Conservation (phyloP, 2,888 invertebrate species). For the Erebia aethiops region DNA sequence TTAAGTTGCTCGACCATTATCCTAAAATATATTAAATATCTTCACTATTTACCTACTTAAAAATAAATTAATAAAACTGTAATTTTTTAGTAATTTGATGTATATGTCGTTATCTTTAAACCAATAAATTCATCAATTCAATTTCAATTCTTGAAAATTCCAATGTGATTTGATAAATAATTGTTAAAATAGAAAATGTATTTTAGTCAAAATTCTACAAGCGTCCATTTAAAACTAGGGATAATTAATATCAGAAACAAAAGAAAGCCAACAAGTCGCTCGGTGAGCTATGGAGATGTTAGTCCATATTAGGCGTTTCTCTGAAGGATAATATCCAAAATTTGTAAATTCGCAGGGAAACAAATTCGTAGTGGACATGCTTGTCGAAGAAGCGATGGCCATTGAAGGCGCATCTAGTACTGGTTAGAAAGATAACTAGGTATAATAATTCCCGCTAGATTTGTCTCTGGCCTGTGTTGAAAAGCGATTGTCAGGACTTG, state of each 20-base stretch:
- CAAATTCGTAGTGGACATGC: no score
- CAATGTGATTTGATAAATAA: neutral
- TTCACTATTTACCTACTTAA: neutral
- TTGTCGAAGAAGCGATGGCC: no score
- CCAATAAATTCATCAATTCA: neutral
- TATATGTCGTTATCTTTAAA: neutral
- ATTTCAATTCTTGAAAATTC: neutral
- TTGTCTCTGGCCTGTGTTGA: neutral
- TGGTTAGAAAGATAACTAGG: no score
- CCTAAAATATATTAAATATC: neutral
- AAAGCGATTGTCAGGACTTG: neutral
- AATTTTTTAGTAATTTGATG: neutral
- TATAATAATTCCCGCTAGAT: no score
- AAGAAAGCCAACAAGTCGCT: no score
- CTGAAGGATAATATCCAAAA: no score
- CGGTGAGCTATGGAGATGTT: no score
- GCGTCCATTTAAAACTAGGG: no score
- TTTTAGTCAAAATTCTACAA: neutral
- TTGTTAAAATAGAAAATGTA: neutral
- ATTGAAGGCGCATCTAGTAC: no score
- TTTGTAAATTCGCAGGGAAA: no score
- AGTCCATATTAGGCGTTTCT: no score
- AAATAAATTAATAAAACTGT: neutral
- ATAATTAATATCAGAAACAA: no score
- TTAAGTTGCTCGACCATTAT: neutral